phyloP scores from a whole-genome alignment of 2,113 vertebrate genomes.

The Catharus bicknelli region DNA sequence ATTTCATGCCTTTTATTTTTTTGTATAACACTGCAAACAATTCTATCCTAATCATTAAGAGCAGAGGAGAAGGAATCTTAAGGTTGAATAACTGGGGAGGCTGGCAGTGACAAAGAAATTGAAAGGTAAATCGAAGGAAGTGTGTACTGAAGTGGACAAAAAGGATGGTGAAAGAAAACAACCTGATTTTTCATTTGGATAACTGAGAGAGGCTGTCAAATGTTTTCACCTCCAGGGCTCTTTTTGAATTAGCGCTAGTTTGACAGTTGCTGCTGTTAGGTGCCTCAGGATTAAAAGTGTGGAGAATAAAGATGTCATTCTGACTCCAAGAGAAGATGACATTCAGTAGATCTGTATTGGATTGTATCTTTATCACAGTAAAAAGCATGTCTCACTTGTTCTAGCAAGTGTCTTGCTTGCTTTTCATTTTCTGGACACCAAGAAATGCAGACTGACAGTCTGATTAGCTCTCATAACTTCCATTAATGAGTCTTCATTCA shows the following conservation, averaged over 20 bases:
- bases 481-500: constrained; percentile 51
- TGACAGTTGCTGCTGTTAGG: constrained; percentile 66
- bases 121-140: background rate
- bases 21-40: background rate
- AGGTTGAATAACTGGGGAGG: background rate
- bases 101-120: background rate
- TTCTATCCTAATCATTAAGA: background rate
- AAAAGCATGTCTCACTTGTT: constrained; percentile 55
- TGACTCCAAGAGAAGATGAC: constrained; percentile 66
- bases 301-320: constrained; percentile 62
- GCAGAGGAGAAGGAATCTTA: background rate
- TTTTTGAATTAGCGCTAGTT: constrained; percentile 62
- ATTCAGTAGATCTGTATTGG: constrained; percentile 53
- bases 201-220: constrained; percentile 40
- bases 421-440: constrained; percentile 29
- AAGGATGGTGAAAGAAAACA: constrained; percentile 20
- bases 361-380: constrained; percentile 55
- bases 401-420: constrained; percentile 32
- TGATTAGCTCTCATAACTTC: constrained; percentile 50
- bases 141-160: background rate
- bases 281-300: constrained; percentile 66
- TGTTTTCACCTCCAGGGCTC: constrained; percentile 42
- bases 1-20: background rate
- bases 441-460: constrained; percentile 52
- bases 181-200: constrained; percentile 48